phyloP scores from a whole-genome alignment of 2,888 invertebrate genomes.

The Papilio elwesi region DNA sequence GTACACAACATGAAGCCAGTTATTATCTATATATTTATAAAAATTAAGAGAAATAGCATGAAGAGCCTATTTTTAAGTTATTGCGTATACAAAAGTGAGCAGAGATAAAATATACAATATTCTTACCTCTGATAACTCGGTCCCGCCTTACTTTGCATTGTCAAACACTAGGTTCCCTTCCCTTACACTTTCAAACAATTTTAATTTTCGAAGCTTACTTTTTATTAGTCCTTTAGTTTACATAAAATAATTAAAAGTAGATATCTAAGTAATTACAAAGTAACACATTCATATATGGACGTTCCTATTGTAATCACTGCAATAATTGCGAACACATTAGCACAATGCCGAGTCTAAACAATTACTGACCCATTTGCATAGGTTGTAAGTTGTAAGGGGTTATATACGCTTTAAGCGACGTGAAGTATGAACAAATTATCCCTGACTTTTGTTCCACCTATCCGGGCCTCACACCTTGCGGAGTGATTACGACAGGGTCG shows the following conservation, averaged over 20 bases:
- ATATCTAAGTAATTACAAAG: no score
- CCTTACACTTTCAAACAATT: background rate
- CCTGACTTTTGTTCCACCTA: constrained; percentile 24
- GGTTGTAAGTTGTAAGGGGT: constrained; percentile 36
- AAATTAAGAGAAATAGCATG: no score
- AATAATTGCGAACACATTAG: constrained; percentile 17
- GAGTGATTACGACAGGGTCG: constrained; percentile 25
- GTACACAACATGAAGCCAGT: no score
- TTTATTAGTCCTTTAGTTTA: no score
- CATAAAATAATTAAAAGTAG: no score
- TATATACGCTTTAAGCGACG: constrained; percentile 43
- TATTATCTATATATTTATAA: no score
- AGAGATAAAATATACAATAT: background rate
- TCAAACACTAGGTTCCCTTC: background rate
- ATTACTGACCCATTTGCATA: constrained; percentile 49
- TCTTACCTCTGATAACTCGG: constrained; percentile 1
- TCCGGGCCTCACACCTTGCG: constrained; percentile 40
- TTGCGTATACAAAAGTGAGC: no score
- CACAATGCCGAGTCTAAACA: constrained; percentile 48
- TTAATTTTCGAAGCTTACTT: background rate
- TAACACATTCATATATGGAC: background rate
- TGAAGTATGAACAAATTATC: constrained; percentile 44
- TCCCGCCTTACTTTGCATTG: background rate
- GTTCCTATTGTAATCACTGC: background rate
- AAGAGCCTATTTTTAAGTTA: no score